Base-by-base conservation (phyloP, 2,888 invertebrate species). In the Antheraea assamensis region DNA sequence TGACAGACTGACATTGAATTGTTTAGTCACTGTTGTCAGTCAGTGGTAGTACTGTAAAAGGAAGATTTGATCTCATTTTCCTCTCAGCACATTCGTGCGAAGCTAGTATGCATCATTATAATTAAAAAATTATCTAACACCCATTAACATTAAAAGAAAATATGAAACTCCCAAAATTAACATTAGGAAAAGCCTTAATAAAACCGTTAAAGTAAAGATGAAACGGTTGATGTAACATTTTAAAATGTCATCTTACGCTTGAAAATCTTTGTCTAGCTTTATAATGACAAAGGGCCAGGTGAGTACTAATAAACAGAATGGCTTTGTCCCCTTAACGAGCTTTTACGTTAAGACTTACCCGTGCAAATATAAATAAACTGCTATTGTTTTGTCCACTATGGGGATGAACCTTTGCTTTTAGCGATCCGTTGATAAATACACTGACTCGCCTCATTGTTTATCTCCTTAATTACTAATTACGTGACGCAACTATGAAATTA, bases 281-380 rank as follows among this genome's bases (percentile, higher is more conserved):
- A 86, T 85, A 87, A 86, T 81, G 86, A 87, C 85, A 87, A 87
- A 86, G 81, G 79, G 79, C 78, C 85, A 88, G 89, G 87, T 88
- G 86, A 81, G 84, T 84, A 85, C 83, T 87, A 88, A 88, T 89
- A 89, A 89, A 87, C 85, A 84, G 82, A 85, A 83, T 80, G 83
- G 86, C 85, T 88, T 88, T 89, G 87, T 87, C 84, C 80, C 77
- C 82, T 80, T 88, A 89, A 89, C 86, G 88, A 89, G 85, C 85
- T 88, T 84, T 82, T 81, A 84, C 85, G 82, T 83, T 78, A 82
- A 78, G 83, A 83, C 83, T 86, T 82, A 81, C 79, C 80, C 76
- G 82, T 81, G 79, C 79, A 84, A 84, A 84, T 84, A 85, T 85
- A 85, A 85, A 84, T 83, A 88, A 88, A 87, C 85, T 84, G 85